phyloP scores from a whole-genome alignment of 2,113 vertebrate genomes.

The Gavialis gangeticus region DNA sequence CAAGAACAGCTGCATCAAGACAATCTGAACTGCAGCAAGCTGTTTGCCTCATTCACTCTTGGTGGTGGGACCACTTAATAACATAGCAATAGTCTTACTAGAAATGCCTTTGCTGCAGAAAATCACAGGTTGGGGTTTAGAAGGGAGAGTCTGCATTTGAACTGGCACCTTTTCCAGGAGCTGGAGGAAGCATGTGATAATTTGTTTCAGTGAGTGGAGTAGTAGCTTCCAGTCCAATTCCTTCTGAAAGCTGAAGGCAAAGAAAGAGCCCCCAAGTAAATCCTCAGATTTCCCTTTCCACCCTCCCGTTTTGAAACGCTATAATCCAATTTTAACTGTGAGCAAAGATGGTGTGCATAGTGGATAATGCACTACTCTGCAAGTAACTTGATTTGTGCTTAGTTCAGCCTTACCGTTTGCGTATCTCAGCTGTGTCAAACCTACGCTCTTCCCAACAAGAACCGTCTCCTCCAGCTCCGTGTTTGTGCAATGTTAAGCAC shows the following conservation, averaged over 20 bases:
- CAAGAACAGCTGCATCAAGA: constrained; percentile 35
- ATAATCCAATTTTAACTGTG: not conserved
- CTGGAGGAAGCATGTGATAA: not conserved
- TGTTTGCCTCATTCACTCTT: constrained; percentile 21
- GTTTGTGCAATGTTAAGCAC: not conserved
- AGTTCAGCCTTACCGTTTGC: too few relatives aligned
- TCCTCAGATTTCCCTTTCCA: not conserved
- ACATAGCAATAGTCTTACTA: not conserved
- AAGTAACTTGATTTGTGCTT: too few relatives aligned
- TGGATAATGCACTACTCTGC: not conserved
- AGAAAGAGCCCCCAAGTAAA: not conserved
- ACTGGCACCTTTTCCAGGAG: not conserved
- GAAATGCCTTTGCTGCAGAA: not conserved
- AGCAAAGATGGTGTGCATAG: not conserved
- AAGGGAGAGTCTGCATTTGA: not conserved
- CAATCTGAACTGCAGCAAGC: not conserved
- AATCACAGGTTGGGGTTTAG: not conserved
- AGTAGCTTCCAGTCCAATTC: not conserved
- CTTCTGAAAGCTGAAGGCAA: not conserved
- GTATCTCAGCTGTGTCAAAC: too few relatives aligned
- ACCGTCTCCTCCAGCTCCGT: not conserved
- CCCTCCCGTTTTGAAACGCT: not conserved
- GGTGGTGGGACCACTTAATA: not conserved
- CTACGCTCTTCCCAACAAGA: too few relatives aligned
- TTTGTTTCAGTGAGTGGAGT: not conserved